Base-by-base conservation (phyloP, 1,140 invertebrate genomes). In the Orussus abietinus region DNA sequence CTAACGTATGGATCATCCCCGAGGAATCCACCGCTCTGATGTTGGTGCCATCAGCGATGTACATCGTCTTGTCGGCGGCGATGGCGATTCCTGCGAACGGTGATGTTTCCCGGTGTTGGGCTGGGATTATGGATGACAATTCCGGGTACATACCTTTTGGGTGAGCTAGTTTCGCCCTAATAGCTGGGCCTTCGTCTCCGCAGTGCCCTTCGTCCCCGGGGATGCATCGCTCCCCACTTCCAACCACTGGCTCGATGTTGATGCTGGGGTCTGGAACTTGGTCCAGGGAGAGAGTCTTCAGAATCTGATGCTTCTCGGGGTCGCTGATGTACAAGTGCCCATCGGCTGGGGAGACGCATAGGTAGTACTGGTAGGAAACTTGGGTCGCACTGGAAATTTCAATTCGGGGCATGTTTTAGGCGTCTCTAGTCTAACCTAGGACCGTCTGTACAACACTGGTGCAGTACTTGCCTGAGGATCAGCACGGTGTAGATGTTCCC, bases 261-360 rank as follows among this genome's bases (percentile, higher is more conserved):
- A 87, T 82, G 15, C 79, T 77, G 1, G 90, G 88, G 66, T 94
- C 88, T 41, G 82, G 77, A 2, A 92, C 83, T 53, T 85, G 82
- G 39, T 86, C 83, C 37, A 92, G 66, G 1, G 81, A 79, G 25
- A 90, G 57, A 2, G 89, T 81, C 54, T 82, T 78, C 36, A 90
- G 65, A 41, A 92, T 87, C 75, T 93, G 89, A 72, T 94, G 90
- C 53, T 85, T 84, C 61, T 95, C 92, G 1, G 92, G 90, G 66
- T 95, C 92, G n/a, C 92, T 96, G 49, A 98, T 88, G 67, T 97
- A 98, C 9, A 98, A 76, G 57, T 91, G 85, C 9, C 93, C 92
- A 67, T 97, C 92, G 5, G 92, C 90, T 25, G 94, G 94, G 10
- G 92, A 96, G 22, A 97, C 86, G 19, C 90, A 91, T 53, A 98